Percentiles rank a stretch among this genome's conserved stretches.
Evolutionary conservation across 2,888 invertebrate genomes (phyloP).

Genomic region (Taphrorychus bicolor): DNA sequence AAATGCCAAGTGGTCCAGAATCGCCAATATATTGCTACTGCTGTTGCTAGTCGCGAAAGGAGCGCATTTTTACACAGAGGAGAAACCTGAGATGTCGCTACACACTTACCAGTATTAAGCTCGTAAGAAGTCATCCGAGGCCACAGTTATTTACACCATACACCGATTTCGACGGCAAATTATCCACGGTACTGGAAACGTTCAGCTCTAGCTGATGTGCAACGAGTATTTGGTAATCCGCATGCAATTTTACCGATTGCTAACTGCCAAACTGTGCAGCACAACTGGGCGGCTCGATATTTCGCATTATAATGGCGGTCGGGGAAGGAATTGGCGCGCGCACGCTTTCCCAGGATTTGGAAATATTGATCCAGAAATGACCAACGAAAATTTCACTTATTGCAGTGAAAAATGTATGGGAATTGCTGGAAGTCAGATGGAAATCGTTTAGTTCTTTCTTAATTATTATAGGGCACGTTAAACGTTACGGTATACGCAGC

Average conservation of each 20-base stretch:
- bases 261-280: conserved; percentile 6
- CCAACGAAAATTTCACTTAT: conserved; percentile 41
- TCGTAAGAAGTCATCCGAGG: conserved; percentile 61
- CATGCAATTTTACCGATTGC: conserved; percentile 46
- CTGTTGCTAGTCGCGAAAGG: too few species aligned
- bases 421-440: conserved; percentile 22
- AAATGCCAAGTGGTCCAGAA: too few species aligned
- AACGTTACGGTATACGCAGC: too few species aligned
- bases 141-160: conserved; percentile 61
- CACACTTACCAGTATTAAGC: conserved; percentile 53
- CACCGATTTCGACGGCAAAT: conserved; percentile 47
- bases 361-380: conserved; percentile 56
- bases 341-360: conserved; percentile 49
- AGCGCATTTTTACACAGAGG: too few species aligned
- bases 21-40: too few species aligned
- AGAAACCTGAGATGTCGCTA: background rate
- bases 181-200: conserved; percentile 18
- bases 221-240: conserved; percentile 20
- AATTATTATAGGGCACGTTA: too few species aligned
- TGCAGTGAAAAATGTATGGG: conserved; percentile 38
- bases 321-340: conserved; percentile 49
- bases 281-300: conserved; percentile 50
- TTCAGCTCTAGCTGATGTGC: conserved; percentile 14
- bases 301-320: conserved; percentile 56
- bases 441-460: background rate